phyloP scores from a whole-genome alignment of 2,797 vertebrate species.

The Oryzias dopingdopingensis region DNA sequence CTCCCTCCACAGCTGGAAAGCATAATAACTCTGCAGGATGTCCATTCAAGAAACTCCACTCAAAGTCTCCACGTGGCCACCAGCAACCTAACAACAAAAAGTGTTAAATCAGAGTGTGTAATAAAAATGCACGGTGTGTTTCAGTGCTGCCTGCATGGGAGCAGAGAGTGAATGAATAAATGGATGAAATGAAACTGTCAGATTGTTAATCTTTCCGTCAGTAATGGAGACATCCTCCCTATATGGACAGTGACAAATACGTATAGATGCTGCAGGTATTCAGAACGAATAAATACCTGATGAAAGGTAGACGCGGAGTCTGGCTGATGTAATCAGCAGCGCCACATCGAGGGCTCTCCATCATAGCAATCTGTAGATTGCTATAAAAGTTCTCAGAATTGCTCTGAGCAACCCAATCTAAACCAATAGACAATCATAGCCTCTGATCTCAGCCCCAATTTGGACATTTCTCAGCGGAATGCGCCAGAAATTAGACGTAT shows the following conservation, averaged over 20 bases:
- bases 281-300: slow-evolving; percentile 76
- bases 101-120: slow-evolving; percentile 5
- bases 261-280: slow-evolving; percentile 71
- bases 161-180: slow-evolving; percentile 30
- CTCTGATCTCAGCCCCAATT: slow-evolving; percentile 68
- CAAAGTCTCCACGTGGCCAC: neutral
- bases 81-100: slow-evolving; percentile 4
- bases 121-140: slow-evolving; percentile 7
- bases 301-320: slow-evolving; percentile 74
- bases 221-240: slow-evolving; percentile 33
- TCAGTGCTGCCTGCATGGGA: slow-evolving; percentile 9
- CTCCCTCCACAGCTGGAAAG: neutral
- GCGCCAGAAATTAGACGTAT: slow-evolving; percentile 63
- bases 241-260: slow-evolving; percentile 48
- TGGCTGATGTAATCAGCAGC: slow-evolving; percentile 70
- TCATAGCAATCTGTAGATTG: slow-evolving; percentile 70
- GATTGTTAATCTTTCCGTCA: slow-evolving; percentile 46
- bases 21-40: neutral
- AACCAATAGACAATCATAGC: slow-evolving; percentile 66
- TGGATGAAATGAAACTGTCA: slow-evolving; percentile 32
- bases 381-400: slow-evolving; percentile 68
- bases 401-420: slow-evolving; percentile 67
- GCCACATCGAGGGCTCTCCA: slow-evolving; percentile 74
- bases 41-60: neutral
- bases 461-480: slow-evolving; percentile 67